Base-by-base conservation (phyloP, 2,888 invertebrate genomes). In the Hesperia comma region DNA sequence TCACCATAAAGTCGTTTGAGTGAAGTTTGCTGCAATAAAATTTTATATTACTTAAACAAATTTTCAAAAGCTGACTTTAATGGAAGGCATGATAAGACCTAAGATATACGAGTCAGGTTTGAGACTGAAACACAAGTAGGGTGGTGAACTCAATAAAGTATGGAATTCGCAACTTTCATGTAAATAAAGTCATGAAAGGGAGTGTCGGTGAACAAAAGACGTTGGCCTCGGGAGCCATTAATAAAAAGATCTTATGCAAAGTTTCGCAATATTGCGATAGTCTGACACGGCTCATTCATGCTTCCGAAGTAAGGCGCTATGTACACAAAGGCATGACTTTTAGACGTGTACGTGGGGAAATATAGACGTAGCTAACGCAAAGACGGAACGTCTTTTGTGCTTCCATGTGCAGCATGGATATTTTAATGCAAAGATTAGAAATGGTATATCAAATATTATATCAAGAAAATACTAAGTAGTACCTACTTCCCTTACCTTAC, bases 261-360 rank as follows among this genome's bases (percentile, higher is more conserved):
- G 86, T 92, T 92, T 88, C 68, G 87, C 81, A 89, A 90, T 92
- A 89, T 89, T 79, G 84, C 84, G 78, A 84, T 83, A 83, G 77
- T 64, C 64, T 53, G 64, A 64, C 58, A 64, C 41, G 63, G 53
- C 53, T 64, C 64, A 64, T 43, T 58, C 58, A 58, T 63, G 63
- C 57, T 63, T 21, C 17, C 7, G 41, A 54, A 62, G 57, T 63
- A 57, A 56, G 56, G 37, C 56, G 46, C 21, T 21, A 37, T 49
- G 33, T 17, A 46, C 43, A 46, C 15, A n/a, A n/a, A 46, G 17
- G 43, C 6, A 12, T 10, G 12, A 37, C 37, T 37, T 37, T 8
- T 8, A 12, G 37, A 12, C 10, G 10, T 37, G 2, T 2, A 37
- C 37, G 37, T 37, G 8, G 6, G 37, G 37, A 37, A 26, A 26